Evolutionary conservation across 2,797 vertebrate genomes (phyloP).

Genomic region (Pempheris klunzingeri): DNA sequence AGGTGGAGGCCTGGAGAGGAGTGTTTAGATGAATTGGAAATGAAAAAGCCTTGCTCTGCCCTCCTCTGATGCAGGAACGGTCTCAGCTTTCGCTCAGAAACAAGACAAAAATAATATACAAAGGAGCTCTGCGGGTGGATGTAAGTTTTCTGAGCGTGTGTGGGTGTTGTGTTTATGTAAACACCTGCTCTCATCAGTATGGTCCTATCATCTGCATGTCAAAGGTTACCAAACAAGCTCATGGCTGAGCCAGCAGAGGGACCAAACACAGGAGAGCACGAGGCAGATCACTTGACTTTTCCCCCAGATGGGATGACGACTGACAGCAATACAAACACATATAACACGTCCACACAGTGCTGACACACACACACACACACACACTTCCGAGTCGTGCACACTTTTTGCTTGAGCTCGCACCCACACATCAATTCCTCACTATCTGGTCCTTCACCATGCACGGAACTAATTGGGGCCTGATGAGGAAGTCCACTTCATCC

Average conservation of each 20-base stretch:
- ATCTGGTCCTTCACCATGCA: slow-evolving; percentile 41
- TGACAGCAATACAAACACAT: slow-evolving; percentile 61
- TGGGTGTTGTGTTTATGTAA: slow-evolving; percentile 49
- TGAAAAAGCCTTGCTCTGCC: slow-evolving; percentile 20
- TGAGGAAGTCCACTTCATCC: slow-evolving; percentile 59
- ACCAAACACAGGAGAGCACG: slow-evolving; percentile 69
- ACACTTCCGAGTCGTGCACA: not conserved
- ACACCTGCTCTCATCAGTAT: slow-evolving; percentile 61
- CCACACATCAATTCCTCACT: slow-evolving; percentile 14
- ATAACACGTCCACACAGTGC: slow-evolving; percentile 7
- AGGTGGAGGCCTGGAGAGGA: slow-evolving; percentile 35
- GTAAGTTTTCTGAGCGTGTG: not conserved
- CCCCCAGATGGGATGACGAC: slow-evolving; percentile 53
- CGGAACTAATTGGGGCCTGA: slow-evolving; percentile 66
- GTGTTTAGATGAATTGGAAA: slow-evolving; percentile 30
- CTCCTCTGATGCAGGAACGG: slow-evolving; percentile 18
- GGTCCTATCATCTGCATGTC: slow-evolving; percentile 63
- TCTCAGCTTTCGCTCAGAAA: slow-evolving; percentile 8
- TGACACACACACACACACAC: too few species aligned
- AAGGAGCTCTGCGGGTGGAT: slow-evolving; percentile 13
- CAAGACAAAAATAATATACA: slow-evolving; percentile 26
- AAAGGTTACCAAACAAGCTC: slow-evolving; percentile 74
- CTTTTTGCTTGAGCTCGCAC: not conserved
- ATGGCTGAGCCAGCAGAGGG: slow-evolving; percentile 65
- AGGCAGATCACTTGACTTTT: slow-evolving; percentile 73